Evolutionary conservation across 35 echinoderm and acorn worm species (phyloP), one percentile per base, ranked within the genome.

Genomic region (Diadema setosum): DNA sequence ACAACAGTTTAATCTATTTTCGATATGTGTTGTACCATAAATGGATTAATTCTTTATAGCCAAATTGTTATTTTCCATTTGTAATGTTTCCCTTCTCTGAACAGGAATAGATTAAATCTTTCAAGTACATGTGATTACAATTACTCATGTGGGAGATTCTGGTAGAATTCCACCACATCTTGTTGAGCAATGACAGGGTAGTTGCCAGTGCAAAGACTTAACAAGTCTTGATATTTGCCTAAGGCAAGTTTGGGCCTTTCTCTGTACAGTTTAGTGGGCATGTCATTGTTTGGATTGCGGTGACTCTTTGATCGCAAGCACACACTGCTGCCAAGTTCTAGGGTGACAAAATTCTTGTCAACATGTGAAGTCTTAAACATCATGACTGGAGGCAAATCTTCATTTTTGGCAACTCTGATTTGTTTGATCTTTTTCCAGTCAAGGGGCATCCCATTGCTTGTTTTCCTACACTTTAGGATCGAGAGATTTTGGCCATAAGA

Each of bases 151-250:
- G 59, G 58, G 24, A 70, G 25, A 58, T 75, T 75, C 59, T 75
- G 37, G 34, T 82, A 89, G 73, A 63, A 63, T 20, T 80, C 65
- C 23, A 82, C 46, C 4, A 58, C 32, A 45, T 89, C 87, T 1
- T 37, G 87, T 43, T 82, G 55, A 15, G 70, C 27, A 45, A 89
- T 89, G 5, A 89, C 23, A 40, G 75, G 45, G 75, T 5, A 81
- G 8, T 26, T 11, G 35, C 75, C 87, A 17, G 21, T 78, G 42
- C 70, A 76, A 23, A 89, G 87, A 76, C 74, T 89, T 52, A 61
- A 17, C 9, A 82, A 55, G 31, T 82, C 87, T 5, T 89, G 26
- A 25, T 89, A 89, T 82, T 89, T 89, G 2, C 46, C 87, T 24
- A 46, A 46, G 0, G 75, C 14, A n/a, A 89, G 73, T 89, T 89